Evolutionary conservation across 2,113 vertebrate species (phyloP), one percentile per base, ranked within the genome.

Genomic region (Proteles cristata): DNA sequence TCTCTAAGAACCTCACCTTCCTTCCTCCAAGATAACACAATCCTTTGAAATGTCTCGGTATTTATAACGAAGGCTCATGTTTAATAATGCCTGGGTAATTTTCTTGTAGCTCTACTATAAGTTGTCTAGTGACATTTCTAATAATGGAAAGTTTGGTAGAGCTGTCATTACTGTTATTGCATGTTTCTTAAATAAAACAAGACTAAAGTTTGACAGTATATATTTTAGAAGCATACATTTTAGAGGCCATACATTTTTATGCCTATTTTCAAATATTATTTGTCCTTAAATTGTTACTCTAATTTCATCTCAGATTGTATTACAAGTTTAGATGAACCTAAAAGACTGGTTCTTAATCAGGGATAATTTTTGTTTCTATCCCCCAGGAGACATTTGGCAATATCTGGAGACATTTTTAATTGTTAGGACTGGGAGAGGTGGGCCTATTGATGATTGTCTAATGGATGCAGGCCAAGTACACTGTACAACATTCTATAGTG

Each of bases 381-480:
- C 2, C 10, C 1, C 7, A 82, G 12, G 7, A 82, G 28, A 48
- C 17, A 74, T 53, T 69, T 76, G 58, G 9, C 48, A 58, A 61
- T 26, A 28, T 43, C 43, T 63, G 19, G 19, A 33, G 33, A 11
- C 21, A 68, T 58, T 39, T 94, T 43, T 48, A 5, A 63, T 55
- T 33, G 5, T 66, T 23, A 14, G 39, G 35, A 35, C 35, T 65
- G 33, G 7, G 7, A 88, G 26, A 39, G 11, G 3, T 31, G 26
- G 10, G 2, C 15, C 28, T 74, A 17, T 6, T 26, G 17, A 12
- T 11, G 58, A 61, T 23, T 61, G 11, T 11, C 23, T 55, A 31
- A 17, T 11, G 19, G 3, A 28, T 2, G 25, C 48, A 74, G 35
- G 16, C 7, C 6, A 9, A 0, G 6, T 25, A 17, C 53, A 31